Conservation (phyloP, 2,888 invertebrate genomes). For the Leucoptera coffeella region DNA sequence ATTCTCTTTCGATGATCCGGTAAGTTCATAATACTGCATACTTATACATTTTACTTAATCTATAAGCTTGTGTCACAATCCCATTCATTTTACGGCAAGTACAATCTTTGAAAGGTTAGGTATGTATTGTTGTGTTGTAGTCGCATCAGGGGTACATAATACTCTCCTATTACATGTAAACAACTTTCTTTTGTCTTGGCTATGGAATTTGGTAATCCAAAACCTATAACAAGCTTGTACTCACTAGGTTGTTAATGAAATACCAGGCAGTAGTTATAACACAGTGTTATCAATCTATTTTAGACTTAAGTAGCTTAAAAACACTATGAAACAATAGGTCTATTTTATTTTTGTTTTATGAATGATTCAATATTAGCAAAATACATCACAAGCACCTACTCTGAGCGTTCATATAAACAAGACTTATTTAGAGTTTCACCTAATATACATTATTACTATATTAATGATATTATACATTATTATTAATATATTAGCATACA, state of each 20-base stretch:
- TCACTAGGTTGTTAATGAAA: too few relatives aligned
- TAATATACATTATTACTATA: too few relatives aligned
- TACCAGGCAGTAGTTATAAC: too few relatives aligned
- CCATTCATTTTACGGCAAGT: neutral
- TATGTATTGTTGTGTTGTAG: neutral
- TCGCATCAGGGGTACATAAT: neutral
- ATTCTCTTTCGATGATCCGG: slow-evolving; percentile 94
- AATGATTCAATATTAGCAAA: neutral
- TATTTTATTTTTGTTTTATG: neutral
- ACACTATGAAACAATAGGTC: neutral
- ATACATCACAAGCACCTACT: neutral
- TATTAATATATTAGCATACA: too few relatives aligned
- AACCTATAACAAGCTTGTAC: too few relatives aligned
- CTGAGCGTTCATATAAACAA: neutral
- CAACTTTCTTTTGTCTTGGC: neutral
- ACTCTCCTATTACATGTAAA: neutral
- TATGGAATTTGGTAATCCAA: neutral
- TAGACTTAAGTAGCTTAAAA: too few relatives aligned
- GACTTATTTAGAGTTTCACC: too few relatives aligned
- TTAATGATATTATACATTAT: too few relatives aligned
- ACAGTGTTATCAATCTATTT: too few relatives aligned
- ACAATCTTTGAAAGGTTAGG: too few relatives aligned
- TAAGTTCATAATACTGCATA: slow-evolving; percentile 55
- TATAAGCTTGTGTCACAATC: too few relatives aligned
- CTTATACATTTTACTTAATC: too few relatives aligned